These are phyloP conservation scores for Gobius niger DNA, from an alignment of 2,113 vertebrate genomes.

Conservation along the genomic window DNA sequence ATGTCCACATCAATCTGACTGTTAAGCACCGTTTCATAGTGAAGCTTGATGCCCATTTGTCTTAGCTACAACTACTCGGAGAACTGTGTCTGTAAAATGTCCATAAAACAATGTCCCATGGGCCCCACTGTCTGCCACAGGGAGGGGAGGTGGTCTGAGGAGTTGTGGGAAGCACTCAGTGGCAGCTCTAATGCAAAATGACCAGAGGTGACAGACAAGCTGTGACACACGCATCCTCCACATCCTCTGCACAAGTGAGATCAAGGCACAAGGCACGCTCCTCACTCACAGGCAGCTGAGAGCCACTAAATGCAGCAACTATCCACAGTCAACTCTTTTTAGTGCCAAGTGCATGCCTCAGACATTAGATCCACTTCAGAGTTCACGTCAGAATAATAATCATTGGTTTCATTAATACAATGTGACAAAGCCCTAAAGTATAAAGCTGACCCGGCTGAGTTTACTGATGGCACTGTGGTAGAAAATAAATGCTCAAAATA, in stretches of 20 bases:
- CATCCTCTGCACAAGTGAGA: not conserved
- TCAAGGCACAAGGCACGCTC: slow-evolving; percentile 21
- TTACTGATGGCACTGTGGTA: too few relatives aligned
- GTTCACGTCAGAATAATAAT: slow-evolving; percentile 10
- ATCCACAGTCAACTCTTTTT: not conserved
- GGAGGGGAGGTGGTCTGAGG: slow-evolving; percentile 46
- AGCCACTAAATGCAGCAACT: slow-evolving; percentile 35
- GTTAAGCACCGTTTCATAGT: too few relatives aligned
- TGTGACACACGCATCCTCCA: slow-evolving; percentile 35
- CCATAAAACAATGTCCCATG: slow-evolving; percentile 31
- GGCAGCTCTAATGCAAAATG: slow-evolving; percentile 54
- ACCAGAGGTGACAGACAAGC: slow-evolving; percentile 61
- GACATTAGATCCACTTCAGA: slow-evolving; percentile 19
- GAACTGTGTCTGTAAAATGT: not conserved
- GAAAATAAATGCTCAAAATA: too few relatives aligned
- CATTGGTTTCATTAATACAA: not conserved
- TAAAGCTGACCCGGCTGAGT: too few relatives aligned
- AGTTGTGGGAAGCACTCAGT: slow-evolving; percentile 43
- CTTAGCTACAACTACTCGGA: too few relatives aligned
- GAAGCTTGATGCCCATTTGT: too few relatives aligned
- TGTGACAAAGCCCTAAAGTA: too few relatives aligned
- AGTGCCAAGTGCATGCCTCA: slow-evolving; percentile 11
- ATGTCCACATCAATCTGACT: too few relatives aligned
- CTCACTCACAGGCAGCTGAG: slow-evolving; percentile 45
- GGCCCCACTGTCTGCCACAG: slow-evolving; percentile 22